Percentiles rank a stretch among this genome's conserved stretches.
Evolutionary conservation across 2,888 invertebrate genomes (phyloP).

Genomic region (Leptinotarsa peninsularis): DNA sequence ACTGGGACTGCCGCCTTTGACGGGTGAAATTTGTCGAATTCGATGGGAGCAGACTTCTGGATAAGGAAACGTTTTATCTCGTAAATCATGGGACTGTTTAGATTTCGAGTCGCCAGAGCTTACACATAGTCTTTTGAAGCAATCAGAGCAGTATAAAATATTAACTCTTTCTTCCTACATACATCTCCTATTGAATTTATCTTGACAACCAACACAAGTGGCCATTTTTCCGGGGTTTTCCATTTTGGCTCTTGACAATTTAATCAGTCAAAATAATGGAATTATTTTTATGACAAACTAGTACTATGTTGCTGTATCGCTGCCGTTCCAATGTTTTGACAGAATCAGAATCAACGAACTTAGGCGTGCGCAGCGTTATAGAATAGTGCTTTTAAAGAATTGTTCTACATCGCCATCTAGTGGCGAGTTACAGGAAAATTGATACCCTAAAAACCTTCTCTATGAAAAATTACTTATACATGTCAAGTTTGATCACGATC

Average conservation of each 20-base stretch:
- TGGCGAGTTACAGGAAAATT: too few species aligned
- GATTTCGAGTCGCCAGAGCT: constrained; percentile 38
- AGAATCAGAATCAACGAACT: too few species aligned
- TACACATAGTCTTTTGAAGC: constrained; percentile 46
- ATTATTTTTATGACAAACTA: too few species aligned
- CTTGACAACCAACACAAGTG: constrained; percentile 44
- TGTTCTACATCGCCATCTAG: too few species aligned
- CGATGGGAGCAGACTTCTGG: constrained; percentile 45
- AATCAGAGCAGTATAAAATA: constrained; percentile 45
- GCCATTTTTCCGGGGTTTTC: constrained; percentile 31
- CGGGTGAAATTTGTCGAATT: constrained; percentile 12
- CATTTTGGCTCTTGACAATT: constrained; percentile 25
- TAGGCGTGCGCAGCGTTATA: too few species aligned
- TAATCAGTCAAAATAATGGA: too few species aligned
- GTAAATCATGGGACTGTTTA: constrained; percentile 22
- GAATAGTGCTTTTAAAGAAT: too few species aligned
- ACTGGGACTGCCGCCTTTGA: constrained; percentile 33
- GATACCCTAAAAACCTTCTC: too few species aligned
- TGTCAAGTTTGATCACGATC: too few species aligned
- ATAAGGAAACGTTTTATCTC: constrained; percentile 46
- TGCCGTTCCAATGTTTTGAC: too few species aligned
- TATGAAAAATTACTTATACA: too few species aligned
- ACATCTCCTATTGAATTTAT: constrained; percentile 38
- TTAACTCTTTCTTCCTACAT: constrained; percentile 46
- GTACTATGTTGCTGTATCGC: too few species aligned